phyloP scores from a whole-genome alignment of 2,888 invertebrate genomes.

The Athalia rosae region DNA sequence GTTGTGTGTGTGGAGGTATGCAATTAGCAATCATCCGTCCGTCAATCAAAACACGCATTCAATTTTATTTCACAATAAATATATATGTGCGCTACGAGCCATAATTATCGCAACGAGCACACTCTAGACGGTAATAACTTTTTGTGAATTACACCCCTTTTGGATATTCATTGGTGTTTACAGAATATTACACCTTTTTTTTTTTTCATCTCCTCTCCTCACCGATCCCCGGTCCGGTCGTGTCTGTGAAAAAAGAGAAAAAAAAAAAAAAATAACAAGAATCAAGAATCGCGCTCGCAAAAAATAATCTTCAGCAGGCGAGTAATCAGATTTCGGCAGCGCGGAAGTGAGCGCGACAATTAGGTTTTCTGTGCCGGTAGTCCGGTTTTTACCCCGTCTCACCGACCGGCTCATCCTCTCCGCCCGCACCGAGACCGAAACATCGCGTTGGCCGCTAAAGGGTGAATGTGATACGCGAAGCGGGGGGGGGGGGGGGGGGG shows the following conservation, averaged over 20 bases:
- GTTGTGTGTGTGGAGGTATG: background rate
- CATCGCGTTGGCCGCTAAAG: conserved; percentile 17
- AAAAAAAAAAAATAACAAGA: background rate
- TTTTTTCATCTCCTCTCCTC: background rate
- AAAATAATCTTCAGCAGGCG: conserved; percentile 4
- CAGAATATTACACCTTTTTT: background rate
- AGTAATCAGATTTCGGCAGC: conserved; percentile 27
- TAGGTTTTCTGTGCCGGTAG: conserved; percentile 23
- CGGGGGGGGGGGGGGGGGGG: too few relatives aligned
- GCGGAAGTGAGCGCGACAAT: conserved; percentile 37
- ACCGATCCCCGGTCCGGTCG: background rate
- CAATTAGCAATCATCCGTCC: conserved; percentile 15
- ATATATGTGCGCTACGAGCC: background rate
- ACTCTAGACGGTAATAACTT: background rate
- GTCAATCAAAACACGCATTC: conserved; percentile 14
- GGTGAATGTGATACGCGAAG: conserved; percentile 7
- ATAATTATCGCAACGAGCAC: background rate
- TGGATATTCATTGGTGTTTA: background rate
- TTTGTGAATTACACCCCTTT: background rate
- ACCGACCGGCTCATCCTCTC: background rate
- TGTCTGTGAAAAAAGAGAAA: background rate
- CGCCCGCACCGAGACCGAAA: background rate
- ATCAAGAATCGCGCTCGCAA: background rate
- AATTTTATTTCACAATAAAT: background rate
- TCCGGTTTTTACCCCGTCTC: background rate